phyloP scores from a whole-genome alignment of 1,140 invertebrate genomes.

The Wiebesia pumilae region DNA sequence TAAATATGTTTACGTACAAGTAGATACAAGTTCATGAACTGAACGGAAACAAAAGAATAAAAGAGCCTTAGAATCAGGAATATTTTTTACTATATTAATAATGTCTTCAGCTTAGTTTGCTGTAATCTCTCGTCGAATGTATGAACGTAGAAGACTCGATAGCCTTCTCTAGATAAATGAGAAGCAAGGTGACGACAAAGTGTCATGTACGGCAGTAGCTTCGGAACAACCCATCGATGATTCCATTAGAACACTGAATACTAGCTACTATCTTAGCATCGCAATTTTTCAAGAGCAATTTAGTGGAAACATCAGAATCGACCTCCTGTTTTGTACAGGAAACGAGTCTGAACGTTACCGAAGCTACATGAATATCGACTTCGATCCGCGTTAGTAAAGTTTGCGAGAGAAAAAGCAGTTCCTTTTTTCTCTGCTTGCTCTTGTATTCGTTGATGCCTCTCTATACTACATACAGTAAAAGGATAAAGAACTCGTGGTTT shows the following conservation, averaged over 20 bases:
- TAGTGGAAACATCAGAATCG: neutral
- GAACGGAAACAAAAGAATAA: neutral
- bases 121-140: slow-evolving; percentile 8
- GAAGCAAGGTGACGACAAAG: neutral
- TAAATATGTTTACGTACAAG: no score
- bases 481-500: slow-evolving; percentile 4
- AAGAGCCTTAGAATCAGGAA: neutral
- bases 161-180: neutral
- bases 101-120: neutral
- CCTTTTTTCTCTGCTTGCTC: neutral
- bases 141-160: neutral
- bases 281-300: slow-evolving; percentile 7
- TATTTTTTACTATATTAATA: neutral
- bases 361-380: slow-evolving; percentile 12
- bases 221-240: neutral
- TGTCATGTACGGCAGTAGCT: neutral
- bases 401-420: neutral
- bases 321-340: neutral
- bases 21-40: neutral
- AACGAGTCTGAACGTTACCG: neutral
- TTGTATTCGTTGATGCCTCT: neutral
- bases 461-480: neutral
- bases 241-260: neutral
- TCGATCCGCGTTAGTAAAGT: slow-evolving; percentile 1
- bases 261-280: neutral